A percentile compares a stretch with the other conserved stretches of the same genome.
Conservation (phyloP, 2,113 vertebrate species). For the Takifugu flavidus region DNA sequence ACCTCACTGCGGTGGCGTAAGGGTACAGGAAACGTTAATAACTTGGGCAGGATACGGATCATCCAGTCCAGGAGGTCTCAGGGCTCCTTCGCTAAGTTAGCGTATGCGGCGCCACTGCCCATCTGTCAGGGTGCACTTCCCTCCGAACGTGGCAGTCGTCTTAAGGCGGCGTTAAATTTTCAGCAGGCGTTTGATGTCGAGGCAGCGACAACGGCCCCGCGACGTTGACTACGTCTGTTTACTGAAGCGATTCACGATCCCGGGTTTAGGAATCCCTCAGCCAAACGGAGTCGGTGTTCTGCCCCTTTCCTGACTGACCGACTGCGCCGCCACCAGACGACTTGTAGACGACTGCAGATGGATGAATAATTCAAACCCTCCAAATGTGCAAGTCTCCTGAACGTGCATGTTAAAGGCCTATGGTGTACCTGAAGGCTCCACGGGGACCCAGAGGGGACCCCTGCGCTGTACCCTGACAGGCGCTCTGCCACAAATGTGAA, state of each 20-base stretch:
- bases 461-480: too few relatives aligned
- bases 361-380: too few relatives aligned
- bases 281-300: conserved; percentile 1
- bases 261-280: conserved; percentile 27
- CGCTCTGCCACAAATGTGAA: too few relatives aligned
- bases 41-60: conserved; percentile 26
- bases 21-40: conserved; percentile 43
- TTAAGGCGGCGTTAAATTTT: conserved; percentile 56
- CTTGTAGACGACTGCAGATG: too few relatives aligned
- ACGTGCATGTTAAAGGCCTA: too few relatives aligned
- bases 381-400: too few relatives aligned
- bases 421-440: too few relatives aligned
- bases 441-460: too few relatives aligned
- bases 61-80: conserved; percentile 33
- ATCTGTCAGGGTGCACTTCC: conserved; percentile 44
- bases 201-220: conserved; percentile 29
- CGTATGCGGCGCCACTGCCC: conserved; percentile 38
- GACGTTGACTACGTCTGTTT: conserved; percentile 43
- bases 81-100: conserved; percentile 27
- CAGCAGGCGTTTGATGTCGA: conserved; percentile 44
- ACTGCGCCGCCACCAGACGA: neutral
- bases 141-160: conserved; percentile 53
- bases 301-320: neutral
- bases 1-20: conserved; percentile 26
- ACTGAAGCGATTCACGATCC: conserved; percentile 42